Percentiles rank a stretch among this genome's conserved stretches.
phyloP scores from a whole-genome alignment of 2,888 invertebrate species.

The Drosophila parthenogenetica region DNA sequence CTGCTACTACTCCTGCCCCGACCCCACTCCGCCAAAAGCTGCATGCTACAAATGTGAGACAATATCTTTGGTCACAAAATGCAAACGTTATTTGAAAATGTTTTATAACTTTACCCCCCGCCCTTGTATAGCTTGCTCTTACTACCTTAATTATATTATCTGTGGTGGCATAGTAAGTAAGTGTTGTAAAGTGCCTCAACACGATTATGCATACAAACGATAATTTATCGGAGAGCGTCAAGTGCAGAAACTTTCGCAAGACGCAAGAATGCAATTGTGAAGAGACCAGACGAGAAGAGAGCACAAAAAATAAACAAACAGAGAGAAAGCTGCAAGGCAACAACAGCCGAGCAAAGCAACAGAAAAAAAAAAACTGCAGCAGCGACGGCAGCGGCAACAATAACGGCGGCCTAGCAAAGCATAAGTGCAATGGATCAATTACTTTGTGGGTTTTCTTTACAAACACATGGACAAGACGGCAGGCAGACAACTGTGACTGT shows the following conservation, averaged over 20 bases:
- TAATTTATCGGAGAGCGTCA: conserved; percentile 40
- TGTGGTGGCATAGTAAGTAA: conserved; percentile 1
- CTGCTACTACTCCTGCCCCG: neutral
- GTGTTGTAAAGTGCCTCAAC: conserved; percentile 19
- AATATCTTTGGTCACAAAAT: conserved; percentile 46
- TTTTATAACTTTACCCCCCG: conserved; percentile 12
- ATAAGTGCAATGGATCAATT: conserved; percentile 82
- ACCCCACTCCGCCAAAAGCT: neutral
- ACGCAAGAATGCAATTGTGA: conserved; percentile 52
- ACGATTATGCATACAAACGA: conserved; percentile 41
- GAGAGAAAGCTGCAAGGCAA: conserved; percentile 69
- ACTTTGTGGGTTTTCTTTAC: conserved; percentile 71
- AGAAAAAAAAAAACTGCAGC: neutral
- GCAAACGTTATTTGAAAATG: conserved; percentile 54
- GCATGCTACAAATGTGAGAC: neutral
- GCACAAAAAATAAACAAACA: conserved; percentile 16
- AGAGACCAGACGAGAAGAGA: conserved; percentile 23
- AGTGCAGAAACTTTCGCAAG: conserved; percentile 36
- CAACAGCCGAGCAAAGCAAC: conserved; percentile 29
- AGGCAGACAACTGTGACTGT: conserved; percentile 42
- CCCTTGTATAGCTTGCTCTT: neutral
- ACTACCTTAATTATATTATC: conserved; percentile 27
- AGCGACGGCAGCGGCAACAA: conserved; percentile 12
- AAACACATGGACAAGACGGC: conserved; percentile 34
- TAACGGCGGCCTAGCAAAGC: conserved; percentile 53